Percentiles rank a stretch among this genome's conserved stretches.
These are phyloP conservation scores for Elephantulus edwardii DNA, from an alignment of 2,113 vertebrate species.

Conservation along the genomic window DNA sequence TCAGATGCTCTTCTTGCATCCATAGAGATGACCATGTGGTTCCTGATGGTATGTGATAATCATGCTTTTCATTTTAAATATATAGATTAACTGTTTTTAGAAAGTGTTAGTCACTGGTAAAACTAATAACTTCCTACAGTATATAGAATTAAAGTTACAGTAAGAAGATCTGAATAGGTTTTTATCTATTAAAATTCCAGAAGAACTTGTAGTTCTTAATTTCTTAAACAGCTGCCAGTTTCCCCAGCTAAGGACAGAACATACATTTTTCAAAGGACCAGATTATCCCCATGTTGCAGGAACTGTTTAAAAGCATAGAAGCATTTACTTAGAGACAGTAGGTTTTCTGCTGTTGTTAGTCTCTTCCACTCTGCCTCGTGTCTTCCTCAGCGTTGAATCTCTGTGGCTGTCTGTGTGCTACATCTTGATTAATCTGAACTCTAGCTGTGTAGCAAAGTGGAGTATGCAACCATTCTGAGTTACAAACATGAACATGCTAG, in stretches of 20 bases:
- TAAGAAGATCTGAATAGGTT: neutral
- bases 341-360: neutral
- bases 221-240: slow-evolving; percentile 1
- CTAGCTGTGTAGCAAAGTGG: neutral
- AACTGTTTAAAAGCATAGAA: slow-evolving; percentile 34
- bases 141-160: neutral
- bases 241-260: neutral
- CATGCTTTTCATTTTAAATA: slow-evolving; percentile 9
- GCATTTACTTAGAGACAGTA: neutral
- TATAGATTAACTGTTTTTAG: neutral
- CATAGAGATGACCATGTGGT: too few relatives aligned
- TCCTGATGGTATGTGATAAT: neutral
- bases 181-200: neutral
- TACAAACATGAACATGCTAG: neutral
- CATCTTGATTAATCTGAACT: neutral
- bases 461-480: neutral
- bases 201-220: neutral
- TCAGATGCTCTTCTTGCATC: too few relatives aligned
- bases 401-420: neutral
- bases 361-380: neutral
- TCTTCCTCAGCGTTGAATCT: neutral
- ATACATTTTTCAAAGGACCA: neutral
- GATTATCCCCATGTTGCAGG: neutral
- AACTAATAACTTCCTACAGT: slow-evolving; percentile 15
- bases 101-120: neutral